Base-by-base conservation (phyloP, 1,140 invertebrate species). In the Nasonia vitripennis region DNA sequence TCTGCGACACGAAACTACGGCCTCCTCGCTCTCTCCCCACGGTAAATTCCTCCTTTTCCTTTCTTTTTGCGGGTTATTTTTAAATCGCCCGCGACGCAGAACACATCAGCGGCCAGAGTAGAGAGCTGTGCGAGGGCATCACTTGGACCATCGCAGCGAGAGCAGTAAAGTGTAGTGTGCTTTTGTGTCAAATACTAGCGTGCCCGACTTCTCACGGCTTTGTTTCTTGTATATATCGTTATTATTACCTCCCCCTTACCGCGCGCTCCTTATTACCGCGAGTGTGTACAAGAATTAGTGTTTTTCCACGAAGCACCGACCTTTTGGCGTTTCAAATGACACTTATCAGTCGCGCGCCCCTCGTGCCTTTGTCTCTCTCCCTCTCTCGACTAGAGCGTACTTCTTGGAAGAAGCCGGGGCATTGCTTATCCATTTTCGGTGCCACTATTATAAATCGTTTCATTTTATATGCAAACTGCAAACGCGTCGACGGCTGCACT, bases 11-110 rank as follows among this genome's bases (percentile, higher is more conserved):
- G 27, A 62, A 74, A 62, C 20, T 62, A 62, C 45, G 12, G 70
- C 27, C 12, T 48, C 62, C 62, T 68, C 62, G 7, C 62, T n/a
- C 73, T 20, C 70, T 55, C 27, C n/a, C 45, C 34, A 37, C 81
- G 73, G 62, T 78, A 78, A 68, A 78, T 78, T 62, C 45, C 45
- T 41, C 14, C 11, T 74, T 85, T 84, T 85, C 2, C 55, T 77
- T 70, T 70, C 86, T 83, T 86, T 87, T 83, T 68, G 75, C 74
- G 84, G 82, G 89, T 89, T 90, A 90, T 89, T 89, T 90, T 90
- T 90, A 90, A 89, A 88, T 88, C 87, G 67, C 85, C 79, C 81
- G 87, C 87, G 86, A 87, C 89, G 86, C 80, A 89, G 48, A 87
- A 83, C 48, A 27, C 1, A 9, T 11, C 31, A 10, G 20, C 48